phyloP scores from a whole-genome alignment of 1,140 invertebrate genomes.

The Wiebesia pumilae region DNA sequence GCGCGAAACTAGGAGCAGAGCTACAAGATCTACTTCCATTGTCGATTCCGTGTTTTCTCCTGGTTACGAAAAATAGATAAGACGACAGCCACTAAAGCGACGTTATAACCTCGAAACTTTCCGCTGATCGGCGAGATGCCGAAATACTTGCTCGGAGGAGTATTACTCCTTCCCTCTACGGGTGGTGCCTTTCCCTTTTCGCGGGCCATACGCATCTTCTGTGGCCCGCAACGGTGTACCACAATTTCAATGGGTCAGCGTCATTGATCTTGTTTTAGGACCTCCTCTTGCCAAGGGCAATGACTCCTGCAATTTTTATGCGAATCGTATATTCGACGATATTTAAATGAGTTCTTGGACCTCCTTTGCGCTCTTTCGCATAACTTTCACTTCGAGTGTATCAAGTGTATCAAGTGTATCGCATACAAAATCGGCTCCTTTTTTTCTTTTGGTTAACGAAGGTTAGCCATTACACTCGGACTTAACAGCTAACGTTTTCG shows the following conservation, averaged over 20 bases:
- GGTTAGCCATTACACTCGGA: not conserved
- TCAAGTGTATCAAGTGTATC: no score
- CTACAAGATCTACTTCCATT: not conserved
- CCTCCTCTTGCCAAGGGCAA: not conserved
- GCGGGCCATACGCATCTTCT: no score
- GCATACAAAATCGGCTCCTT: not conserved
- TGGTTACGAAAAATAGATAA: no score
- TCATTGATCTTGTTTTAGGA: not conserved
- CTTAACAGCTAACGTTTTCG: not conserved
- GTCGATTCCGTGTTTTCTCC: not conserved
- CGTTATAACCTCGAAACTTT: not conserved
- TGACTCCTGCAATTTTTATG: not conserved
- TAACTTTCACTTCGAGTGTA: slow-evolving; percentile 14
- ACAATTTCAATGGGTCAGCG: not conserved
- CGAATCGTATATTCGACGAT: not conserved
- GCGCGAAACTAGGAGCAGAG: not conserved
- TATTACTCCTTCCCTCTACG: not conserved
- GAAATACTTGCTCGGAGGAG: no score
- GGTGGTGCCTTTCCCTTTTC: not conserved
- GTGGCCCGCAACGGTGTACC: not conserved
- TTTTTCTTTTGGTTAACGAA: not conserved
- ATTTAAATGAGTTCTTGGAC: slow-evolving; percentile 19
- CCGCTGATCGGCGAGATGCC: no score
- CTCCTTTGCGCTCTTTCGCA: not conserved
- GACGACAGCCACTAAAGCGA: no score